Conservation (phyloP, 2,888 invertebrate species). For the Agriopis marginaria region DNA sequence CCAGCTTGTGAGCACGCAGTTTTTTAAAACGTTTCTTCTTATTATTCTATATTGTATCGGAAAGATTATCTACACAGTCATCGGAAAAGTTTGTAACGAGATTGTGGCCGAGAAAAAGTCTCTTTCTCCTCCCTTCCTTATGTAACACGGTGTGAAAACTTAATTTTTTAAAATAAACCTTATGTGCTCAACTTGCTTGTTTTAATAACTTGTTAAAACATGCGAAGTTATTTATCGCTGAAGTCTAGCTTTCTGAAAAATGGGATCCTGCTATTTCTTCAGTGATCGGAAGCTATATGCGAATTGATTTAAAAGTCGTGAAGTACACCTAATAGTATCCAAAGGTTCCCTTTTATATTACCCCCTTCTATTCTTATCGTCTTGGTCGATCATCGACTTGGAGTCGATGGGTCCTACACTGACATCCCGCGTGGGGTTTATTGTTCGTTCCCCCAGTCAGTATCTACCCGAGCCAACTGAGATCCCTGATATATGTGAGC, state of each 20-base stretch:
- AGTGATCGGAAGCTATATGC: neutral
- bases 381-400: no score
- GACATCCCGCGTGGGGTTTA: no score
- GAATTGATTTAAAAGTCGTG: neutral
- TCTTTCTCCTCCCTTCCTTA: neutral
- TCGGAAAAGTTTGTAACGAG: neutral
- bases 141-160: no score
- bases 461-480: no score
- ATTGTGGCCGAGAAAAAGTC: no score
- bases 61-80: neutral
- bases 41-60: neutral
- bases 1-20: neutral
- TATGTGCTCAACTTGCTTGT: neutral
- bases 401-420: no score
- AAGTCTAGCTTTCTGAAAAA: neutral
- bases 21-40: neutral
- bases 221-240: neutral
- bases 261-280: neutral
- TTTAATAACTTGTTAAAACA: slow-evolving; percentile 1
- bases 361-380: no score
- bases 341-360: no score
- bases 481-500: no score
- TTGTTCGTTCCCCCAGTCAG: no score
- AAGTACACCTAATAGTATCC: neutral
- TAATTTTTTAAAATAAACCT: no score